Percentiles rank a stretch among this genome's conserved stretches.
These are phyloP conservation scores for Taeniopygia guttata DNA, from an alignment of 2,797 vertebrate species.

Conservation along the genomic window DNA sequence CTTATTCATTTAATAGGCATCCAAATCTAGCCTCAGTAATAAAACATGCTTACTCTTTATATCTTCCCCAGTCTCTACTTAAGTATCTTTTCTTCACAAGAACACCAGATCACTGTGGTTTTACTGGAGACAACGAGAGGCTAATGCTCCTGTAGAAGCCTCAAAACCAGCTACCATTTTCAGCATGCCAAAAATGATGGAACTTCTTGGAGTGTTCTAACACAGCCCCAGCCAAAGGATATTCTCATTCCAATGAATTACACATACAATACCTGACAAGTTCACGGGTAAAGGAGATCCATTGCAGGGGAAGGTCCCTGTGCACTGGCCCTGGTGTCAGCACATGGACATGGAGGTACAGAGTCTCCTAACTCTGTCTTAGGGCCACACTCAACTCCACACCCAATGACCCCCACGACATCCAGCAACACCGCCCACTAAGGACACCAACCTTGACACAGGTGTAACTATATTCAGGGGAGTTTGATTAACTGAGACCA, in stretches of 20 bases:
- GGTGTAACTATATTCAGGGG: neutral
- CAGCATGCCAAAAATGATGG: neutral
- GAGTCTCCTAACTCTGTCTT: neutral
- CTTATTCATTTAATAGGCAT: neutral
- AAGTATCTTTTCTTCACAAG: neutral
- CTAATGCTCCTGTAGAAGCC: neutral
- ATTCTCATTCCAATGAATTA: neutral
- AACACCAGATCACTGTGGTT: neutral
- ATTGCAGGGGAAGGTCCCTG: neutral
- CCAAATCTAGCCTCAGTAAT: neutral
- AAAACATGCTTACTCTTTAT: neutral
- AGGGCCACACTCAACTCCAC: rapidly evolving
- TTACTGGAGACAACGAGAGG: neutral
- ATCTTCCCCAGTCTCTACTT: neutral
- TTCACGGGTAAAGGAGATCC: neutral
- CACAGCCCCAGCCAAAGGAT: neutral
- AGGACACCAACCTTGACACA: neutral
- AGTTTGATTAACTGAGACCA: neutral
- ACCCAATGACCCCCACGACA: neutral
- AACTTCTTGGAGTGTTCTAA: rapidly evolving
- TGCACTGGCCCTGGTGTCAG: neutral
- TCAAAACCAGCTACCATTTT: neutral
- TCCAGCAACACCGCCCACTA: rapidly evolving
- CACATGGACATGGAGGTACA: rapidly evolving
- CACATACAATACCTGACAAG: neutral